Evolutionary conservation across 2,113 vertebrate species (phyloP).

Genomic region (Pollachius pollachius): DNA sequence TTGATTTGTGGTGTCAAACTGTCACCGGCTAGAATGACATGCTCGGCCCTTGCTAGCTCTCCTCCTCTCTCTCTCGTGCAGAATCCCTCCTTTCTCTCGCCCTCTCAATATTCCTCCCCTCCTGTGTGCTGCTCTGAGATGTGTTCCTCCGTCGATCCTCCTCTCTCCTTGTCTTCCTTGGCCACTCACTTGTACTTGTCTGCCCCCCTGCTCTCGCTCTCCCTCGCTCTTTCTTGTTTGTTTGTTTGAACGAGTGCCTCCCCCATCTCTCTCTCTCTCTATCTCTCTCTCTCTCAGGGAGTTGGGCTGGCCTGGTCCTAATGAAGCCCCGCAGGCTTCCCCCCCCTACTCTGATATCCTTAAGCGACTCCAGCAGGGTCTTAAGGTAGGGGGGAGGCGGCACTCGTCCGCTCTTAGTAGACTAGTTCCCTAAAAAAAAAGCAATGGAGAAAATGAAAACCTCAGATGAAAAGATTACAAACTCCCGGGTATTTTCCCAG

Average conservation of each 20-base stretch:
- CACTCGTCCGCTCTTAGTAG: constrained; percentile 26
- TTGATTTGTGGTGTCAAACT: constrained; percentile 63
- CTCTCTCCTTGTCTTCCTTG: constrained; percentile 13
- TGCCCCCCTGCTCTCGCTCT: not conserved
- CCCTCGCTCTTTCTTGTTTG: constrained; percentile 9
- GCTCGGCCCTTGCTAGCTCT: constrained; percentile 9
- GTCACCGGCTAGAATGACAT: constrained; percentile 45
- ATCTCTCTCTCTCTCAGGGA: constrained; percentile 57
- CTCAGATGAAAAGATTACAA: constrained; percentile 68
- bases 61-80: constrained; percentile 34
- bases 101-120: constrained; percentile 25
- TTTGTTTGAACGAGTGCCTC: constrained; percentile 12
- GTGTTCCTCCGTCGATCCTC: not conserved
- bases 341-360: constrained; percentile 65
- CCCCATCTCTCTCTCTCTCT: constrained; percentile 16
- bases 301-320: constrained; percentile 66
- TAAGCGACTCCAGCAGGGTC: constrained; percentile 69
- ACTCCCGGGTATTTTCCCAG: constrained; percentile 43
- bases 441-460: constrained; percentile 17
- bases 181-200: constrained; percentile 17
- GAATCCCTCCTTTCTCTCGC: constrained; percentile 14
- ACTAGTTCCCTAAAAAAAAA: constrained; percentile 42
- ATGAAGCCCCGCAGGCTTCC: constrained; percentile 70
- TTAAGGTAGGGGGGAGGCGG: constrained; percentile 44
- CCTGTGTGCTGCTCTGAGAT: not conserved